A percentile compares a stretch with the other conserved stretches of the same genome.
Conservation (phyloP, 2,113 vertebrate genomes). For the Thunnus maccoyii region DNA sequence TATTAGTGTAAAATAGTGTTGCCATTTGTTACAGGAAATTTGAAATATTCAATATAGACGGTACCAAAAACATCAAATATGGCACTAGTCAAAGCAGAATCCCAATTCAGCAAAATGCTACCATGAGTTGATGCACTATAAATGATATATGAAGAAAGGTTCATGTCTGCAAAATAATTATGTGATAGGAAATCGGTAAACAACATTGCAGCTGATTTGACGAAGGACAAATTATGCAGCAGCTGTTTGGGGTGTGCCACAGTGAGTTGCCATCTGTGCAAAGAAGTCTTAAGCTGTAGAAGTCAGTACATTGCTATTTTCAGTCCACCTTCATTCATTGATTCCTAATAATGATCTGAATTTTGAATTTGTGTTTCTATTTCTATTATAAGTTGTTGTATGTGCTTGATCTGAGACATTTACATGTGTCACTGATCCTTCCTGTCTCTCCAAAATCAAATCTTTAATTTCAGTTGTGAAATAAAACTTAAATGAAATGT, state of each 20-base stretch:
- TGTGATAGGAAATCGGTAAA: slow-evolving; percentile 51
- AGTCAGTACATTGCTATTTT: background rate
- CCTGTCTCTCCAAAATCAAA: background rate
- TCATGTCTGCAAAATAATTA: slow-evolving; percentile 35
- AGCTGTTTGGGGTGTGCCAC: slow-evolving; percentile 65
- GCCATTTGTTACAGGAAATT: background rate
- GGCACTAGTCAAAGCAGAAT: background rate
- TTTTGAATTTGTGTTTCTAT: background rate
- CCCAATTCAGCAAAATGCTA: slow-evolving; percentile 22
- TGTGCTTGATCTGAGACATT: background rate
- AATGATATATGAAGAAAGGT: slow-evolving; percentile 40
- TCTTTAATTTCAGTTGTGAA: background rate
- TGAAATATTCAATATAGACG: background rate
- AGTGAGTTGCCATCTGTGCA: slow-evolving; percentile 68
- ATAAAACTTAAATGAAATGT: background rate
- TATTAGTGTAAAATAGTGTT: background rate
- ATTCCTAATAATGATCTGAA: background rate
- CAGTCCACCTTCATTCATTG: slow-evolving; percentile 1
- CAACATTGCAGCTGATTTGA: slow-evolving; percentile 53
- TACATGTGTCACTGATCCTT: background rate
- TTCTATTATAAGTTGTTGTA: background rate
- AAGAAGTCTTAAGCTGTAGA: slow-evolving; percentile 26
- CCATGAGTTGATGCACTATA: background rate
- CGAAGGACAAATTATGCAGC: slow-evolving; percentile 55
- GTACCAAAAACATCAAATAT: background rate